phyloP scores from a whole-genome alignment of 2,797 vertebrate genomes.

The Astyanax mexicanus region DNA sequence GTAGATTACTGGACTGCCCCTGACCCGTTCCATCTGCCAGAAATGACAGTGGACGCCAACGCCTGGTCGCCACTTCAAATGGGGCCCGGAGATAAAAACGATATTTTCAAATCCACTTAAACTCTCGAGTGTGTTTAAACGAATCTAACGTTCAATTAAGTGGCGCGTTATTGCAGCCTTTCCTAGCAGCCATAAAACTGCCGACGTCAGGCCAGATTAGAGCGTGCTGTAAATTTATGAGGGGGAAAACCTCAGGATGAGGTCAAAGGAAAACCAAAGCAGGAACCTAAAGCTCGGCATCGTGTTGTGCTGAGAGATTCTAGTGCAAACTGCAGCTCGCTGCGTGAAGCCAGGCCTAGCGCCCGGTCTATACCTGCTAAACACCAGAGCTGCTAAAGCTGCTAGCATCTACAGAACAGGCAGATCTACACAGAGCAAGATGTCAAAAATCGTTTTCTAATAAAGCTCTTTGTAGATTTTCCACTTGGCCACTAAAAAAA shows the following conservation, averaged over 20 bases:
- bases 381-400: not conserved
- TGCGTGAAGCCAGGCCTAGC: not conserved
- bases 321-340: not conserved
- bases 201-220: constrained; percentile 66
- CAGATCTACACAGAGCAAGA: not conserved
- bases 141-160: constrained; percentile 72
- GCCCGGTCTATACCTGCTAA: not conserved
- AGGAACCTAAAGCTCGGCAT: constrained; percentile 32
- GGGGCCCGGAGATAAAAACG: constrained; percentile 62
- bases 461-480: not conserved
- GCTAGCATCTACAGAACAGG: not conserved
- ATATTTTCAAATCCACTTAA: constrained; percentile 68
- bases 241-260: constrained; percentile 52
- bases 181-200: constrained; percentile 65
- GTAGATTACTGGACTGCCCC: constrained; percentile 67
- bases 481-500: not conserved
- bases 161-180: constrained; percentile 72
- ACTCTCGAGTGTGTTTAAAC: constrained; percentile 72
- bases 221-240: constrained; percentile 63
- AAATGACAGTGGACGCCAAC: constrained; percentile 63
- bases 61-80: constrained; percentile 71
- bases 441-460: not conserved
- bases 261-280: constrained; percentile 49
- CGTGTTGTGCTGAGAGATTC: constrained; percentile 20
- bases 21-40: constrained; percentile 74